phyloP scores from a whole-genome alignment of 2,797 vertebrate genomes.

The Bucorvus abyssinicus region DNA sequence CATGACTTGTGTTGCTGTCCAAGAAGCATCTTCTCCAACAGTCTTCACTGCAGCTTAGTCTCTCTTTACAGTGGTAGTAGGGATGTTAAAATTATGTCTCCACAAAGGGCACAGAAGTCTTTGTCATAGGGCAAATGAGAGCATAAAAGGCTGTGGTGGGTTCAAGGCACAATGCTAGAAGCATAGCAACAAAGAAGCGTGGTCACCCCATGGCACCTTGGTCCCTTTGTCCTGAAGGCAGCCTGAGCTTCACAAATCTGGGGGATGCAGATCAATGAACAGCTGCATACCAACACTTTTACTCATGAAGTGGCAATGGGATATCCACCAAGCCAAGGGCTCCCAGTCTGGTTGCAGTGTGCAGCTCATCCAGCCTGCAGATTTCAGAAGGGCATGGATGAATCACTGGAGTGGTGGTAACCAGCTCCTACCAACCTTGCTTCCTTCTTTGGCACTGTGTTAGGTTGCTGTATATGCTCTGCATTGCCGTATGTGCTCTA shows the following conservation, averaged over 20 bases:
- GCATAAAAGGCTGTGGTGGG: not conserved
- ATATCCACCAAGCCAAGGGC: not conserved
- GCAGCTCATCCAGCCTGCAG: not conserved
- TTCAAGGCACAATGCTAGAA: not conserved
- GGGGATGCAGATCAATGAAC: not conserved
- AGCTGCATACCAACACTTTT: not conserved
- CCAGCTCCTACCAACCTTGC: not conserved
- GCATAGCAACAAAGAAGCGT: not conserved
- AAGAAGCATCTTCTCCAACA: not conserved
- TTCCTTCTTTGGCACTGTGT: not conserved
- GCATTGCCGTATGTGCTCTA: no score
- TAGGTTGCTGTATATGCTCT: not conserved
- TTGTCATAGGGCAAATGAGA: not conserved
- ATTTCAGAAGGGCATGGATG: not conserved
- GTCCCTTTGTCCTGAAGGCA: not conserved
- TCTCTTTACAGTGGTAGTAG: not conserved
- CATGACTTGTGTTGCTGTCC: not conserved
- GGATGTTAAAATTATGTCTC: not conserved
- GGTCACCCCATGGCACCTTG: fast-evolving
- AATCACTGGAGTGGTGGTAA: not conserved
- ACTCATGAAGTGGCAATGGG: not conserved
- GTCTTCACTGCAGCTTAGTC: not conserved
- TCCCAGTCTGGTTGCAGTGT: not conserved
- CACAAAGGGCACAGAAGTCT: not conserved
- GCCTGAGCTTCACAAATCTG: not conserved